Evolutionary conservation across 2,113 vertebrate genomes (phyloP).

Genomic region (Serinus canaria): DNA sequence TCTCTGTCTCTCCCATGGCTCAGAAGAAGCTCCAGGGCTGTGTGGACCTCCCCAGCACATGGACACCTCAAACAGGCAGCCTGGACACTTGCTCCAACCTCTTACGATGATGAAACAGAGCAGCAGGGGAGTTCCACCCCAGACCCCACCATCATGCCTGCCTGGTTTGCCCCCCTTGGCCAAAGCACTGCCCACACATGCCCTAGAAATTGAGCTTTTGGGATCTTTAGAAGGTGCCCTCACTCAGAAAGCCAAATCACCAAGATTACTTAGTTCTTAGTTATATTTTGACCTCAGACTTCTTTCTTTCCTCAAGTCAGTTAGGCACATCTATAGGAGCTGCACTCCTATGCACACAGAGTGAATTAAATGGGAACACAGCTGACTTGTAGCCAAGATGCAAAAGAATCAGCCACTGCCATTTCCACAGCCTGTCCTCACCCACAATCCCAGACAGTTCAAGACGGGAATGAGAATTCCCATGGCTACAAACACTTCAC

Average conservation of each 20-base stretch:
- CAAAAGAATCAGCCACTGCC: neutral
- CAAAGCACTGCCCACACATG: neutral
- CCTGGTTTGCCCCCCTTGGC: neutral
- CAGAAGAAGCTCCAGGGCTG: neutral
- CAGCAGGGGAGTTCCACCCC: neutral
- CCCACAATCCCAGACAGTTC: neutral
- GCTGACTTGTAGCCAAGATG: neutral
- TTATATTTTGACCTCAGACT: neutral
- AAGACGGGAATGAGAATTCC: fast-evolving
- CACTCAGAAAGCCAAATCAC: neutral
- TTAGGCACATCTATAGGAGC: neutral
- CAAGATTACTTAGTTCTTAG: neutral
- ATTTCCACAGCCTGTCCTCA: neutral
- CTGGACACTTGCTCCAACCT: fast-evolving
- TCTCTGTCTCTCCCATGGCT: fast-evolving
- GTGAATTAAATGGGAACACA: neutral
- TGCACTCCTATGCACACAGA: fast-evolving
- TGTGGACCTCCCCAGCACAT: fast-evolving
- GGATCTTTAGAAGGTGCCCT: neutral
- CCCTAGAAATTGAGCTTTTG: neutral
- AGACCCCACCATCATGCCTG: fast-evolving
- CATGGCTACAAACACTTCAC: neutral
- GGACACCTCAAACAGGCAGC: neutral
- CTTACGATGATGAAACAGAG: fast-evolving
- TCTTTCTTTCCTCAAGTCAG: neutral